Percentiles rank a stretch among this genome's conserved stretches.
Conservation (phyloP, 2,797 vertebrate genomes). For the Neosilurus mollespiculum region DNA sequence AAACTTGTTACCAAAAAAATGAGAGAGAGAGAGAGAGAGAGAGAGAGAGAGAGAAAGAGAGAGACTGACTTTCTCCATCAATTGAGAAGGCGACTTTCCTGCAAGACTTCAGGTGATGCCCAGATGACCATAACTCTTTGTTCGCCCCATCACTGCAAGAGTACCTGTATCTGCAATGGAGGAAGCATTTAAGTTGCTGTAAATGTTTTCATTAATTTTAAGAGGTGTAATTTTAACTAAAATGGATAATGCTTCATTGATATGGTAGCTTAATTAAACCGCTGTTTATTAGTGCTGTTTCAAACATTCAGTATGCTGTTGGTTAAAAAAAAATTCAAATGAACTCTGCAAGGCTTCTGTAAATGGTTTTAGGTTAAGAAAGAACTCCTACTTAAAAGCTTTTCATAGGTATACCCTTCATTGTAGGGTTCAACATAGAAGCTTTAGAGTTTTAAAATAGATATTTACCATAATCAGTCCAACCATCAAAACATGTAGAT, state of each 20-base stretch:
- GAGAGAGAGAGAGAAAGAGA: background rate
- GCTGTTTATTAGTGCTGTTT: background rate
- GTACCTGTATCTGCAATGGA: constrained; percentile 80
- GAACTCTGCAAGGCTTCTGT: background rate
- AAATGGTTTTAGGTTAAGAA: background rate
- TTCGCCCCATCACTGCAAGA: constrained; percentile 85
- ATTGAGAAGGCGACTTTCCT: constrained; percentile 84
- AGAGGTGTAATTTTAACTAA: background rate
- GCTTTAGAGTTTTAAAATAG: background rate
- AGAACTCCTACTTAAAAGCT: background rate
- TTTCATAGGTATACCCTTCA: background rate
- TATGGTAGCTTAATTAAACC: too few relatives aligned
- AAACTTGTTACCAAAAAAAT: too few relatives aligned
- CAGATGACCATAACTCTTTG: constrained; percentile 92
- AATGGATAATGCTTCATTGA: background rate
- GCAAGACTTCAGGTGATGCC: constrained; percentile 94
- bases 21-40: too few relatives aligned
- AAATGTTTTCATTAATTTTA: background rate
- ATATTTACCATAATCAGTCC: background rate
- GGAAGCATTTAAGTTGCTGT: background rate
- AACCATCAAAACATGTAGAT: background rate
- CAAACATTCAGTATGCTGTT: background rate
- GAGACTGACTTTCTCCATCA: constrained; percentile 81
- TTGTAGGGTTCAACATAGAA: background rate
- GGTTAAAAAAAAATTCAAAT: background rate